Conservation (phyloP, 2,888 invertebrate genomes). For the Coleophora flavipennella region DNA sequence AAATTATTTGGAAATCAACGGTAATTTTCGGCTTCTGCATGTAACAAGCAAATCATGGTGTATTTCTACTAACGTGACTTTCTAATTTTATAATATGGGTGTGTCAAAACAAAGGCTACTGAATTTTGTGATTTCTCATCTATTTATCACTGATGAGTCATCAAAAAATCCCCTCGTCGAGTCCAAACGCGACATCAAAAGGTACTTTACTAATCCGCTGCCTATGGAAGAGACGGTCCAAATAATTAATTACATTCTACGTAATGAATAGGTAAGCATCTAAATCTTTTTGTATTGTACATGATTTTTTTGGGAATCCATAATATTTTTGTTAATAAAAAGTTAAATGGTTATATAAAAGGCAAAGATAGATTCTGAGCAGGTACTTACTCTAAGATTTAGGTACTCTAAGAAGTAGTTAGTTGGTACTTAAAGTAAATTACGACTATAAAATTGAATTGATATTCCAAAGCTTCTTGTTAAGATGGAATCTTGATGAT, state of each 20-base stretch:
- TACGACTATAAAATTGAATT: conserved; percentile 1
- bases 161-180: conserved; percentile 8
- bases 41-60: no score
- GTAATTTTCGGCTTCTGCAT: no score
- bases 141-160: conserved; percentile 3
- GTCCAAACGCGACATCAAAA: conserved; percentile 6
- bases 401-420: no score
- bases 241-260: no score
- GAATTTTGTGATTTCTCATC: conserved; percentile 7
- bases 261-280: no score
- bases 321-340: no score
- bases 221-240: not conserved
- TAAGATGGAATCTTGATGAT: conserved; percentile 1
- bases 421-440: conserved; percentile 4
- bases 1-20: not conserved
- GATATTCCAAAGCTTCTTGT: conserved; percentile 1
- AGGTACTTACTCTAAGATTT: no score
- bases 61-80: conserved; percentile 14
- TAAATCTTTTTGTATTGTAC: no score
- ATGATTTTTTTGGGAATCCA: no score
- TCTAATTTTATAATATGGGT: conserved; percentile 7
- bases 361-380: no score
- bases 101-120: conserved; percentile 10
- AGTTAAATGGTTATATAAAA: no score
- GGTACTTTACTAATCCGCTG: conserved; percentile 3